These are phyloP conservation scores for Hydractinia echinata DNA, from an alignment of 30 jellyfish, hydroid and myxozoan species.

Conservation along the genomic window DNA sequence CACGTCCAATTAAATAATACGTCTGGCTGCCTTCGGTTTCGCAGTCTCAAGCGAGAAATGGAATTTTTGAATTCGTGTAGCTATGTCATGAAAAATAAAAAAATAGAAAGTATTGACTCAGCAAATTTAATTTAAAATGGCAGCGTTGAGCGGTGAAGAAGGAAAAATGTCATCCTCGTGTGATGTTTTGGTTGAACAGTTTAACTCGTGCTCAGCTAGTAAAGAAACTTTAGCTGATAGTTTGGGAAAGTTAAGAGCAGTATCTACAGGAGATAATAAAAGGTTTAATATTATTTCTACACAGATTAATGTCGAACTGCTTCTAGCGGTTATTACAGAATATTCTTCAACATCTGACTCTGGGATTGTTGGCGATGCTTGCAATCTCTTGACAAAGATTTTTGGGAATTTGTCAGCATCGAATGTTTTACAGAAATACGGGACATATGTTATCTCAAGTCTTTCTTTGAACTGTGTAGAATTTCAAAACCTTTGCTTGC, in stretches of 20 bases:
- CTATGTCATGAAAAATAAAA: no score
- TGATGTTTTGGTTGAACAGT: conserved; percentile 7
- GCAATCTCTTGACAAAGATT: conserved; percentile 1
- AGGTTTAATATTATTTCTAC: neutral
- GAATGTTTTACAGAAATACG: neutral
- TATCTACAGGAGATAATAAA: neutral
- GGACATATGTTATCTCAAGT: neutral
- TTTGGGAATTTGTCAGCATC: neutral
- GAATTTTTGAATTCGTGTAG: no score
- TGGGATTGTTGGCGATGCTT: neutral
- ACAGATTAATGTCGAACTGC: neutral
- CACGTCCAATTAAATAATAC: no score
- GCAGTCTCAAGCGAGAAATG: no score
- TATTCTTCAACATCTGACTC: neutral
- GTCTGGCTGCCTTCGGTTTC: no score
- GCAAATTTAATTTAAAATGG: no score
- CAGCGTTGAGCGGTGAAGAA: no score
- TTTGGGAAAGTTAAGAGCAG: neutral
- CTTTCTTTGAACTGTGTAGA: neutral
- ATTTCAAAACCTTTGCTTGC: conserved; percentile 4
- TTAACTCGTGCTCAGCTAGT: neutral
- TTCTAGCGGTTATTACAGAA: neutral
- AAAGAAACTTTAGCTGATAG: neutral
- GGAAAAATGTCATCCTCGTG: neutral
- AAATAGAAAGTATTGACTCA: no score